phyloP scores from a whole-genome alignment of 2,888 invertebrate species.

The Torymus auratus region DNA sequence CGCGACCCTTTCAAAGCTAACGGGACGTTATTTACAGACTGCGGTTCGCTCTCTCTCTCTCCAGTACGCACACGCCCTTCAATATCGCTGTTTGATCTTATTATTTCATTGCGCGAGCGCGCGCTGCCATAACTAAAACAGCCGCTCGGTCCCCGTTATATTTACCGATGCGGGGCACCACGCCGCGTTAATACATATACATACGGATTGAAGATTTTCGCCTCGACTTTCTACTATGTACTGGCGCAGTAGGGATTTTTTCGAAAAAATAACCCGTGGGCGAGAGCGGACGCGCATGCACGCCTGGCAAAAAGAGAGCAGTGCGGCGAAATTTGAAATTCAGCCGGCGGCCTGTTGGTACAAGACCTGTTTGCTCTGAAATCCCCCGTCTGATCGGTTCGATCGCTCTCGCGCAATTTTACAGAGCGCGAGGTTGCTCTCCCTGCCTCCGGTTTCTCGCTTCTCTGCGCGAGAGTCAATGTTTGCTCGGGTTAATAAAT shows the following conservation, averaged over 20 bases:
- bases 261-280: slow-evolving; percentile 20
- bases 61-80: background rate
- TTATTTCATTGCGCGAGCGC: slow-evolving; percentile 73
- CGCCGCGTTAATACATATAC: background rate
- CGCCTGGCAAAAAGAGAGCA: slow-evolving; percentile 26
- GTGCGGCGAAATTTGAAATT: slow-evolving; percentile 60
- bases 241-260: background rate
- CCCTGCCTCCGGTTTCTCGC: too few species aligned
- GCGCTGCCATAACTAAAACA: slow-evolving; percentile 70
- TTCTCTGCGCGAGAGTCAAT: slow-evolving; percentile 47
- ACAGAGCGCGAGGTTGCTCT: too few species aligned
- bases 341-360: slow-evolving; percentile 60
- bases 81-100: slow-evolving; percentile 72
- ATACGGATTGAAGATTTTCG: slow-evolving; percentile 23
- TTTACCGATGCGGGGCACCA: background rate
- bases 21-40: slow-evolving; percentile 62
- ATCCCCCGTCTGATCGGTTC: slow-evolving; percentile 55
- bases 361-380: slow-evolving; percentile 58
- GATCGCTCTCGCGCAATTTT: background rate
- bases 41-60: slow-evolving; percentile 29
- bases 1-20: slow-evolving; percentile 29
- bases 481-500: slow-evolving; percentile 54
- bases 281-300: too few species aligned
- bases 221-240: slow-evolving; percentile 6
- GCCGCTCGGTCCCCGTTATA: slow-evolving; percentile 55